Base-by-base conservation (phyloP, 2,113 vertebrate genomes). In the Rafetus swinhoei region DNA sequence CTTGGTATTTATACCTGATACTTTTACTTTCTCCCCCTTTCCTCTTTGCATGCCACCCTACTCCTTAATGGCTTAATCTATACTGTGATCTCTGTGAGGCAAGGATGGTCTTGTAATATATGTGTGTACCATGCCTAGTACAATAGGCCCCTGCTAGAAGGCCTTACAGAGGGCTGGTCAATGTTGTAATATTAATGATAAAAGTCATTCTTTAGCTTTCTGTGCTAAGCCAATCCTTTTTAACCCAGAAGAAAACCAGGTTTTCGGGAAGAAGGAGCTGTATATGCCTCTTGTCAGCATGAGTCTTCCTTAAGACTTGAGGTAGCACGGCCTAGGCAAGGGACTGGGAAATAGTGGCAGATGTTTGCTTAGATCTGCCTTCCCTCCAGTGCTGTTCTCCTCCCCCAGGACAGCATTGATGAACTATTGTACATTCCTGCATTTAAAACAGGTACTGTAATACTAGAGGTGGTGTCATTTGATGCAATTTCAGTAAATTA, bases 361-460 rank as follows among this genome's bases (percentile, higher is more conserved):
- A 77, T 77, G 14, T 84, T 87, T 53, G 81, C 53, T 91, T 94
- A 92, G 76, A 85, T 86, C 52, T 6, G 3, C n/a, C 4, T 10
- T 72, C 85, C 39, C 15, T 54, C 22, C 82, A 91, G 72, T 82
- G 25, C 35, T 88, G 12, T 35, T 27, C 69, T 35, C 86, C 83
- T 92, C 89, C 13, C 53, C 53, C 45, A 52, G 56, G 86, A 90
- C 50, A 8, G 1, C 55, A 39, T 83, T 85, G 89, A 50, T 92
- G 81, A 88, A 50, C 50, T 85, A 79, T 76, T 83, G 56, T 62
- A 10, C 50, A 1, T 85, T 29, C 52, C 19, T 0, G 0, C 27
- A 80, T 95, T 92, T 95, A 89, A 85, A 94, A 81, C 11, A 24
- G 24, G 4, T 2, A 52, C 90, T 85, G 86, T 90, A 77, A 35